Evolutionary conservation across 2,797 vertebrate genomes (phyloP), one percentile per base, ranked within the genome.

Genomic region (Aldrovandia affinis): DNA sequence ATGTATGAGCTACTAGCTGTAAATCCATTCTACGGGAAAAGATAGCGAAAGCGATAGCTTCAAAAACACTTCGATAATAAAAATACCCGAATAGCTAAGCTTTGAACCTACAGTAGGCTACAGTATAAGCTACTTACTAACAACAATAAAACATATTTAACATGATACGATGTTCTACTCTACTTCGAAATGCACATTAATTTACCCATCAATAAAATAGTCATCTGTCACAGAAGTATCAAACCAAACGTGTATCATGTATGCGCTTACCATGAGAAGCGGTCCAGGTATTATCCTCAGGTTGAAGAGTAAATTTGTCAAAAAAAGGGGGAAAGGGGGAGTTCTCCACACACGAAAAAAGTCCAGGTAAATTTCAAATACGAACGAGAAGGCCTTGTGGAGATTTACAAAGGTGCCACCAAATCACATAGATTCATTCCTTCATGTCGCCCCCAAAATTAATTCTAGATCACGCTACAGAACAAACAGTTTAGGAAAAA

Each of bases 221-320:
- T 44, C n/a, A 79, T 79, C 30, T 79, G 44, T 30, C 47, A 79
- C 44, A 30, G 22, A 79, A 54, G 1, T 54, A 79, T 79, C 6
- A 52, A 77, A 47, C 14, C 36, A 63, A 44, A 65, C 65, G 10
- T 30, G 2, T 28, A 9, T 25, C 28, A 12, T 63, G 73, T 70
- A 81, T 80, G 87, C 44, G 84, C 95, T 95, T 93, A 96, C 96
- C 96, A 96, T 96, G 92, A 95, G 93, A 92, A 88, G 91, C 90
- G 92, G 94, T 93, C 87, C 94, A 93, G 90, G 92, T 80, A 80
- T 63, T 94, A 91, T 95, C 93, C 94, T 91, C 89, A 85, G 89
- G 52, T 87, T 85, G 86, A 83, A 91, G 20, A 42, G 81, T 83
- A 87, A 94, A 93, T 87, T 75, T 70, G 87, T 81, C 77, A 82